These are phyloP conservation scores for Elmis aenea DNA, from an alignment of 2,888 invertebrate species.

Conservation along the genomic window DNA sequence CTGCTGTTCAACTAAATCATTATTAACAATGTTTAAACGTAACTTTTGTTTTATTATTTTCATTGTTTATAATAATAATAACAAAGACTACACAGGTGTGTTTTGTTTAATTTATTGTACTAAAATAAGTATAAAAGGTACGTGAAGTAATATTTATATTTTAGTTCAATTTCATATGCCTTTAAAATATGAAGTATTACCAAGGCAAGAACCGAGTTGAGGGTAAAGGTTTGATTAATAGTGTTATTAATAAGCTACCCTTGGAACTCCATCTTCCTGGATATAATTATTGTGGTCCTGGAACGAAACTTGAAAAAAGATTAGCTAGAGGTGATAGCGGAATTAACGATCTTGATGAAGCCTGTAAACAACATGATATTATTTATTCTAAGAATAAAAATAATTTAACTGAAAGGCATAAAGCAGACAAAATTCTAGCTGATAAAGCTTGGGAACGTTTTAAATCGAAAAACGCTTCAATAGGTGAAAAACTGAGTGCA, in stretches of 20 bases:
- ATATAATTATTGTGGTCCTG: too few relatives aligned
- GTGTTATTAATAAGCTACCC: constrained; percentile 26
- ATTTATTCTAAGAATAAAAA: constrained; percentile 17
- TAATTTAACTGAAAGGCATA: constrained; percentile 21
- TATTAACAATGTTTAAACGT: too few relatives aligned
- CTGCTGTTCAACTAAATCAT: background rate
- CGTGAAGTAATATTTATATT: too few relatives aligned
- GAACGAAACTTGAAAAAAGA: too few relatives aligned
- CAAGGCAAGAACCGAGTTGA: too few relatives aligned
- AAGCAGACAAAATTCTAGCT: constrained; percentile 29
- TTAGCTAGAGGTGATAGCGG: constrained; percentile 32
- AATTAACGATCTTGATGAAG: constrained; percentile 28
- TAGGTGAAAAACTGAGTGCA: too few relatives aligned
- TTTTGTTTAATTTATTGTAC: too few relatives aligned
- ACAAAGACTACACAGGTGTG: too few relatives aligned
- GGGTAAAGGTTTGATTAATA: constrained; percentile 21
- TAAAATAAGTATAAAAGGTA: too few relatives aligned
- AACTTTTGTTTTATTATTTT: too few relatives aligned
- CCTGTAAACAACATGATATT: constrained; percentile 31
- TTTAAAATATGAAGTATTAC: background rate
- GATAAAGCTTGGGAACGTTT: constrained; percentile 28
- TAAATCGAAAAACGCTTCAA: constrained; percentile 23
- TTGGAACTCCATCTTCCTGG: constrained; percentile 27
- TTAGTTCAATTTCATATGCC: too few relatives aligned
- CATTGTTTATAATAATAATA: too few relatives aligned